Percentiles rank a stretch among this genome's conserved stretches.
phyloP scores from a whole-genome alignment of 2,888 invertebrate genomes.

The Nipponacmea schrenckii region DNA sequence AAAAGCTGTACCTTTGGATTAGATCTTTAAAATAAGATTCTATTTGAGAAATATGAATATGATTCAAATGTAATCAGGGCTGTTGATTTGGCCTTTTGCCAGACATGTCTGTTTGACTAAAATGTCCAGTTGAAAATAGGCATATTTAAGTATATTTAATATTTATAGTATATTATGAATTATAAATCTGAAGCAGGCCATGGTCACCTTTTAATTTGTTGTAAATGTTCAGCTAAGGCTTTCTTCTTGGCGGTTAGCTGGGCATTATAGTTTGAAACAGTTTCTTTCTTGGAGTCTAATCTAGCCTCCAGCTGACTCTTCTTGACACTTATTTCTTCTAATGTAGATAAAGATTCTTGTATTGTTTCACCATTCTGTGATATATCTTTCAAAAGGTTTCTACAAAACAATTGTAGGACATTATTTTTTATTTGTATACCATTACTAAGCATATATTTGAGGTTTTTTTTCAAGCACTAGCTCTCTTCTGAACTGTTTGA shows the following conservation, averaged over 20 bases:
- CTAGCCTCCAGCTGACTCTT: conserved; percentile 42
- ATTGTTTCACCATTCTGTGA: conserved; percentile 35
- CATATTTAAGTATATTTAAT: background rate
- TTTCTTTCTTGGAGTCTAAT: conserved; percentile 42
- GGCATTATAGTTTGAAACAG: conserved; percentile 42
- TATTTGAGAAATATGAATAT: too few species aligned
- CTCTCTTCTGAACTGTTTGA: too few species aligned
- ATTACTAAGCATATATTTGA: too few species aligned
- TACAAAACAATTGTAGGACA: conserved; percentile 20
- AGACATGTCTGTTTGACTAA: too few species aligned
- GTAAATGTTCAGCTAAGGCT: conserved; percentile 38
- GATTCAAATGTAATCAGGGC: too few species aligned
- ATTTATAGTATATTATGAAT: background rate
- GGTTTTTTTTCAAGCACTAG: too few species aligned
- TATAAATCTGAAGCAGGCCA: background rate
- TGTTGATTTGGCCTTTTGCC: too few species aligned
- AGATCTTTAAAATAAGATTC: too few species aligned
- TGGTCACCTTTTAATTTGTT: conserved; percentile 43
- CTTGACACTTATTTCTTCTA: conserved; percentile 33
- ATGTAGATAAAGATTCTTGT: conserved; percentile 35
- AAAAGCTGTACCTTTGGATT: too few species aligned
- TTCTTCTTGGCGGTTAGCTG: conserved; percentile 48
- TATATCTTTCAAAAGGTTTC: conserved; percentile 42
- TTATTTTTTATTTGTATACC: too few species aligned
- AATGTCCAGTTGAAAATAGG: conserved; percentile 16